These are phyloP conservation scores for Gymnarchus niloticus DNA, from an alignment of 2,113 vertebrate genomes.

Conservation along the genomic window DNA sequence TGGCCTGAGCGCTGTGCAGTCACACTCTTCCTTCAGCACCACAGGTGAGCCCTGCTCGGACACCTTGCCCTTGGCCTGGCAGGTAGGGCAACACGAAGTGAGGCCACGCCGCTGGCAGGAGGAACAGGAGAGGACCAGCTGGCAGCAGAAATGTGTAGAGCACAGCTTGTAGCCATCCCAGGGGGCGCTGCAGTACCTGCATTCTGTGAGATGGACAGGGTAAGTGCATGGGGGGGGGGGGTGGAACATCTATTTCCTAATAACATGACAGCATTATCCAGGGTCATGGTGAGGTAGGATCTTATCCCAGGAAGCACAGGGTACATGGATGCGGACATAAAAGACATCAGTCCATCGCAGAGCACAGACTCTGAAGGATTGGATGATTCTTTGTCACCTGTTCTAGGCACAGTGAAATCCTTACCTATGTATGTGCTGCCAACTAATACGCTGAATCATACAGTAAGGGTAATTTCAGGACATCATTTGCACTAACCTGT, in stretches of 20 bases:
- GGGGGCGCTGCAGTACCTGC: constrained; percentile 75
- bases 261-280: background rate
- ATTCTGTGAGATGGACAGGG: constrained; percentile 60
- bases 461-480: no score
- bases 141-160: constrained; percentile 77
- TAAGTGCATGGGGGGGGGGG: background rate
- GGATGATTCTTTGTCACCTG: no score
- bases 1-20: constrained; percentile 75
- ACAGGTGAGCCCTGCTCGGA: background rate
- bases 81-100: constrained; percentile 81
- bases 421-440: no score
- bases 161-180: constrained; percentile 92
- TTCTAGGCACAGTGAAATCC: no score
- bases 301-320: no score
- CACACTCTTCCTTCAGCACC: constrained; percentile 78
- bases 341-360: no score
- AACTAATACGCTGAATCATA: no score
- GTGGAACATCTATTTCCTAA: background rate
- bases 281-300: no score
- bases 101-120: constrained; percentile 66
- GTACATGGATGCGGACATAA: no score
- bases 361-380: no score
- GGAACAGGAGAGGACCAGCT: constrained; percentile 81
- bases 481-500: background rate
- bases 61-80: constrained; percentile 70